phyloP scores from a whole-genome alignment of 2,797 vertebrate species.

The Synaphobranchus kaupii region DNA sequence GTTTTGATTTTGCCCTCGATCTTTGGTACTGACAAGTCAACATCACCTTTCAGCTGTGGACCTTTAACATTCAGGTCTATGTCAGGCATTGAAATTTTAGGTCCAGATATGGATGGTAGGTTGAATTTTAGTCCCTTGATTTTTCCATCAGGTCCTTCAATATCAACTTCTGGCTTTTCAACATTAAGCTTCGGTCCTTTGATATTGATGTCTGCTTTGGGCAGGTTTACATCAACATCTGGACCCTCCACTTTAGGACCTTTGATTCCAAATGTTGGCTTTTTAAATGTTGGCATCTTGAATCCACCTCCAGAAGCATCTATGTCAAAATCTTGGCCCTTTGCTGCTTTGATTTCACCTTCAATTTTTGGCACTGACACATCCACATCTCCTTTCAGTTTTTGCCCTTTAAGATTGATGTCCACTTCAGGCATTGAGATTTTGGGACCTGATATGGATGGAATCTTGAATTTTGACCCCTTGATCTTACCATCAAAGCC shows the following conservation, averaged over 20 bases:
- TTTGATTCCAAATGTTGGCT: conserved; percentile 40
- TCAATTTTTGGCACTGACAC: conserved; percentile 32
- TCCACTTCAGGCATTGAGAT: conserved; percentile 34
- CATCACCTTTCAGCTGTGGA: conserved; percentile 62
- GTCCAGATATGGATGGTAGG: conserved; percentile 21
- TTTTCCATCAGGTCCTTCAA: not conserved
- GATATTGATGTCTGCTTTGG: not conserved
- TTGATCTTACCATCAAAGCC: conserved; percentile 55
- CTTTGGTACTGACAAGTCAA: conserved; percentile 49
- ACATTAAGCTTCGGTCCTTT: not conserved
- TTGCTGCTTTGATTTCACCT: conserved; percentile 31
- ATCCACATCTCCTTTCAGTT: conserved; percentile 36
- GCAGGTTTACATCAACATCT: not conserved
- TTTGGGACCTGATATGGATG: conserved; percentile 35
- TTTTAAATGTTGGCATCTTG: conserved; percentile 48
- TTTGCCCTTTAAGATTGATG: conserved; percentile 38
- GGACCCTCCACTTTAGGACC: not conserved
- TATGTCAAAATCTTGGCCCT: conserved; percentile 25
- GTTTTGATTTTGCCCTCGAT: conserved; percentile 37
- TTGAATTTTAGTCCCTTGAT: conserved; percentile 43
- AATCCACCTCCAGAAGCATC: conserved; percentile 31
- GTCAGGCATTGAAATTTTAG: conserved; percentile 50
- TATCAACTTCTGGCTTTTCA: not conserved
- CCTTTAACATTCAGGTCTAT: conserved; percentile 72
- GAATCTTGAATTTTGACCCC: conserved; percentile 36